Percentiles rank a stretch among this genome's conserved stretches.
These are phyloP conservation scores for Quadroppia sp. DNA, from an alignment of 2,888 invertebrate genomes.

Conservation along the genomic window DNA sequence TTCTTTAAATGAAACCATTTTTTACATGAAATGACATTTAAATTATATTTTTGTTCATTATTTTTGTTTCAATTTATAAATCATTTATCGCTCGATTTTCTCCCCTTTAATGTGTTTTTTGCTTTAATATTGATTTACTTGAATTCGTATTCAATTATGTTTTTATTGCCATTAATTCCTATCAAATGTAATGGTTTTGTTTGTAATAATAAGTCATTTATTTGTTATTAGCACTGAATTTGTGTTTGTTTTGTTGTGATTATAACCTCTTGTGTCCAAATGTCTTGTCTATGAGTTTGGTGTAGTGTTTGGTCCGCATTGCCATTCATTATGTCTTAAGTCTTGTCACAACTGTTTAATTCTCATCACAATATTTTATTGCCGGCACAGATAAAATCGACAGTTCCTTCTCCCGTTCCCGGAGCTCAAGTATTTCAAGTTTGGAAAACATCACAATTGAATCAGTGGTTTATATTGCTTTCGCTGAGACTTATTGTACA, in stretches of 20 bases:
- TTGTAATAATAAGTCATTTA: background rate
- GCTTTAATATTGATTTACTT: slow-evolving; percentile 23
- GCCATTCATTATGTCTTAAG: background rate
- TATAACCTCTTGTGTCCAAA: background rate
- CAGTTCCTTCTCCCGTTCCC: slow-evolving; percentile 90
- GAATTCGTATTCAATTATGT: background rate
- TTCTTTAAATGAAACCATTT: too few species aligned
- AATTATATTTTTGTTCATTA: slow-evolving; percentile 44
- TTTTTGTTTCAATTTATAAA: slow-evolving; percentile 40
- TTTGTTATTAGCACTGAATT: background rate
- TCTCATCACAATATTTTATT: background rate
- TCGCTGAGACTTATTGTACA: slow-evolving; percentile 90
- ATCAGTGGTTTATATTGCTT: slow-evolving; percentile 90
- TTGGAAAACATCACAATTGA: slow-evolving; percentile 91
- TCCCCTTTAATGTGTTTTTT: slow-evolving; percentile 15
- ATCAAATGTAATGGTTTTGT: background rate
- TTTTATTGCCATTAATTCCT: slow-evolving; percentile 3
- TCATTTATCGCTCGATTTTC: slow-evolving; percentile 42
- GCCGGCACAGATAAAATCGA: slow-evolving; percentile 60
- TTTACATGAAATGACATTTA: background rate
- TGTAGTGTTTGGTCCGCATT: slow-evolving; percentile 11
- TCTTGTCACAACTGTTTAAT: slow-evolving; percentile 19
- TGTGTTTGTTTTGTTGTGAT: slow-evolving; percentile 5
- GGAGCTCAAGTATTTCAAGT: slow-evolving; percentile 96
- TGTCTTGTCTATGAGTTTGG: slow-evolving; percentile 6